Evolutionary conservation across 2,797 vertebrate genomes (phyloP).

Genomic region (Margarornis squamiger): DNA sequence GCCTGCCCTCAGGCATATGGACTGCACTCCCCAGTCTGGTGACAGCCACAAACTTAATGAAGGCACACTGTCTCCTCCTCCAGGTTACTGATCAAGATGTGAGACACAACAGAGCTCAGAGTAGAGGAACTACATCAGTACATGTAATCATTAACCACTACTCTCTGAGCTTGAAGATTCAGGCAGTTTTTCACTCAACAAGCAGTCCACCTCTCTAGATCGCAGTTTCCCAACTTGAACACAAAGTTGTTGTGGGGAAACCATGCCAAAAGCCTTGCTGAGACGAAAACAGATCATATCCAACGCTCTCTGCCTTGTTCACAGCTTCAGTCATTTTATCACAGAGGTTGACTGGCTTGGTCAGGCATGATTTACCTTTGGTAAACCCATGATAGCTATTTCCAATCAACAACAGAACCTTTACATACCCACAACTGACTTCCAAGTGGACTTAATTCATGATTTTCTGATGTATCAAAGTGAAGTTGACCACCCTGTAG

Average conservation of each 20-base stretch:
- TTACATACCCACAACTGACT: neutral
- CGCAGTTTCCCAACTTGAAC: neutral
- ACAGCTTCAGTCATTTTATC: neutral
- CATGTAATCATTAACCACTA: neutral
- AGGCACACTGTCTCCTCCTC: neutral
- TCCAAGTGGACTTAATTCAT: neutral
- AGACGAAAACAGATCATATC: neutral
- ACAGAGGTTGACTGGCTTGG: neutral
- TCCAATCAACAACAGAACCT: neutral
- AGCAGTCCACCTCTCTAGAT: neutral
- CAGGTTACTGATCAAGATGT: neutral
- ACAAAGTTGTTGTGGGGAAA: neutral
- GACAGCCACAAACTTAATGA: neutral
- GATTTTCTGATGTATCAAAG: neutral
- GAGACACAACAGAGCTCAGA: neutral
- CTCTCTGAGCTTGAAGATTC: neutral
- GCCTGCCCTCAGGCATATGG: neutral
- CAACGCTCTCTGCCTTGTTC: neutral
- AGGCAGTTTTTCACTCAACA: neutral
- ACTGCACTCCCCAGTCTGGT: neutral
- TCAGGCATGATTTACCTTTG: neutral
- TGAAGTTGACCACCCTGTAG: neutral
- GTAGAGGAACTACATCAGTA: neutral
- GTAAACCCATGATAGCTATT: neutral
- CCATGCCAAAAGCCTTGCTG: neutral